These are phyloP conservation scores for Tridacna crocea DNA, from an alignment of 2,888 invertebrate species.

Conservation along the genomic window DNA sequence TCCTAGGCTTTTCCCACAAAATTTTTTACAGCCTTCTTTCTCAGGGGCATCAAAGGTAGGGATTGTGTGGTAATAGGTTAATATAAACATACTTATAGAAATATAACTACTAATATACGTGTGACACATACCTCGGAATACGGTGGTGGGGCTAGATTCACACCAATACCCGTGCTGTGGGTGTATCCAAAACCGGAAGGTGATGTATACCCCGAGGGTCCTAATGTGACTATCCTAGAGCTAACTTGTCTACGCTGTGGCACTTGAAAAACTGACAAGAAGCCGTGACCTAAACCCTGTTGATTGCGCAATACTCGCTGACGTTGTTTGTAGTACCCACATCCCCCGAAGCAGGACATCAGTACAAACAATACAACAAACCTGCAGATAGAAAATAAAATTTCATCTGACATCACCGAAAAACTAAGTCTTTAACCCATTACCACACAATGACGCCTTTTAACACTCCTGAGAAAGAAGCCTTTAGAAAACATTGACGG, in stretches of 20 bases:
- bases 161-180: constrained; percentile 32
- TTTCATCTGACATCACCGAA: too few species aligned
- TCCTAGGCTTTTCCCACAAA: too few species aligned
- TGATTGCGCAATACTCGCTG: constrained; percentile 65
- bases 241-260: constrained; percentile 27
- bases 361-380: constrained; percentile 78
- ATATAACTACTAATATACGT: too few species aligned
- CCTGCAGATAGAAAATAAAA: constrained; percentile 69
- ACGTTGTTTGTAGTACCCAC: constrained; percentile 81
- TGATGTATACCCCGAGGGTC: constrained; percentile 32
- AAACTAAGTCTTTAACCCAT: neutral
- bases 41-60: too few species aligned
- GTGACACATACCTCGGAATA: constrained; percentile 68
- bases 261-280: constrained; percentile 45
- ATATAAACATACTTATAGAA: too few species aligned
- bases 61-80: too few species aligned
- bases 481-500: neutral
- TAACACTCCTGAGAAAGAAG: neutral
- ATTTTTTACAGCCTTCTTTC: too few species aligned
- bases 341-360: constrained; percentile 82
- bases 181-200: constrained; percentile 28
- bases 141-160: constrained; percentile 67
- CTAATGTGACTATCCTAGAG: constrained; percentile 39
- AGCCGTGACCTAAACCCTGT: constrained; percentile 41
- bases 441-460: neutral